phyloP scores from a whole-genome alignment of 2,888 invertebrate genomes.

The Thecocarcelia acutangulata region DNA sequence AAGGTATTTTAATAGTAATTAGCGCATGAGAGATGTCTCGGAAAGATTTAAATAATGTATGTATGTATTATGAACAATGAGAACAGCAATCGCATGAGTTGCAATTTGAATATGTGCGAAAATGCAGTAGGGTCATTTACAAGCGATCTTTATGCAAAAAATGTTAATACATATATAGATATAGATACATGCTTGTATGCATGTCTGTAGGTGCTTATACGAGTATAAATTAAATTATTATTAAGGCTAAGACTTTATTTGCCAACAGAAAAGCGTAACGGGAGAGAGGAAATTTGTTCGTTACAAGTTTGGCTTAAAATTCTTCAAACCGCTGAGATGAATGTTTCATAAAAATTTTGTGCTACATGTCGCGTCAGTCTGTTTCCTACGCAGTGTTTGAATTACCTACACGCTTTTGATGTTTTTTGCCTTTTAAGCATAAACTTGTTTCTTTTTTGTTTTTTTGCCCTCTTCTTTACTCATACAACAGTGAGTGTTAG shows the following conservation, averaged over 20 bases:
- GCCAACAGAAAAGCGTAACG: conserved; percentile 17
- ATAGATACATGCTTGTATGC: no score
- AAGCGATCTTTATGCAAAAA: conserved; percentile 26
- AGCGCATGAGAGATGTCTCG: background rate
- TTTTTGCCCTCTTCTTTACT: conserved; percentile 19
- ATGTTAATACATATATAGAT: no score
- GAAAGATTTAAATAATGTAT: no score
- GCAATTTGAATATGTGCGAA: no score
- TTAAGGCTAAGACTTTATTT: background rate
- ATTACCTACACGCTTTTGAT: conserved; percentile 66
- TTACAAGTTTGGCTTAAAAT: conserved; percentile 40
- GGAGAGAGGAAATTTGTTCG: background rate
- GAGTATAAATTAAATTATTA: background rate
- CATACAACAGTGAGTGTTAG: conserved; percentile 30
- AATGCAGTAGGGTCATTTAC: conserved; percentile 11
- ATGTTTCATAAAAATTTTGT: conserved; percentile 40
- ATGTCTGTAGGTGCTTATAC: no score
- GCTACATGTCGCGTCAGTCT: conserved; percentile 59
- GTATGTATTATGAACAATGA: no score
- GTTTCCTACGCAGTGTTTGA: conserved; percentile 68
- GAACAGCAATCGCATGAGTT: no score
- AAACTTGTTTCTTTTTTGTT: conserved; percentile 41
- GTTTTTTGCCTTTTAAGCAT: conserved; percentile 61
- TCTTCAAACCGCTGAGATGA: conserved; percentile 21
- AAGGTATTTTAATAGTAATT: background rate